These are phyloP conservation scores for Cotesia chilonis DNA, from an alignment of 1,140 invertebrate genomes.

Conservation along the genomic window DNA sequence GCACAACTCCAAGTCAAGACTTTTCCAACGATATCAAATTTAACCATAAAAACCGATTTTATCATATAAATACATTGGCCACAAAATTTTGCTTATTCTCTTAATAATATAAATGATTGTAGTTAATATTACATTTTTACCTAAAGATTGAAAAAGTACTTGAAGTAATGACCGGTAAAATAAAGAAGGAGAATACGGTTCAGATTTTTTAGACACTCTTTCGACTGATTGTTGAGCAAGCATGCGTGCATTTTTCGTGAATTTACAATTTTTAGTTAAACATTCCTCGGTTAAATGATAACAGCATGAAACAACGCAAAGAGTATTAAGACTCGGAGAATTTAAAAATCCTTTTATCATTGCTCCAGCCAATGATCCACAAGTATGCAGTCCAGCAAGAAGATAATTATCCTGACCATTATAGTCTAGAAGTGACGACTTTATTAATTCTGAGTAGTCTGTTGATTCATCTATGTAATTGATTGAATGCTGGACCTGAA, in stretches of 20 bases:
- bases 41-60: too few relatives aligned
- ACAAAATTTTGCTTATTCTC: too few relatives aligned
- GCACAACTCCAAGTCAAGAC: too few relatives aligned
- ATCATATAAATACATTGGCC: too few relatives aligned
- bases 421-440: conserved; percentile 61
- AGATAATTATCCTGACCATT: conserved; percentile 60
- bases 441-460: conserved; percentile 65
- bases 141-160: conserved; percentile 65
- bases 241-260: conserved; percentile 85
- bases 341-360: conserved; percentile 77
- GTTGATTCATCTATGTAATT: conserved; percentile 59
- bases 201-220: conserved; percentile 68
- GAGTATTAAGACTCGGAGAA: conserved; percentile 66
- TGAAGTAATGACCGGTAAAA: conserved; percentile 81
- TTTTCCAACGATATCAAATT: too few relatives aligned
- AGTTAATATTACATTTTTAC: conserved; percentile 39
- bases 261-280: conserved; percentile 61
- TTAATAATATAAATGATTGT: too few relatives aligned
- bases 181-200: conserved; percentile 71
- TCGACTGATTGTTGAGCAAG: conserved; percentile 81
- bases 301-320: conserved; percentile 90
- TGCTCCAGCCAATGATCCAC: conserved; percentile 82
- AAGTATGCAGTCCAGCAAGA: conserved; percentile 86
- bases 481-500: conserved; percentile 53
- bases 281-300: conserved; percentile 85